Evolutionary conservation across 1,140 invertebrate genomes (phyloP), one percentile per base, ranked within the genome.

Genomic region (Hycleus phaleratus): DNA sequence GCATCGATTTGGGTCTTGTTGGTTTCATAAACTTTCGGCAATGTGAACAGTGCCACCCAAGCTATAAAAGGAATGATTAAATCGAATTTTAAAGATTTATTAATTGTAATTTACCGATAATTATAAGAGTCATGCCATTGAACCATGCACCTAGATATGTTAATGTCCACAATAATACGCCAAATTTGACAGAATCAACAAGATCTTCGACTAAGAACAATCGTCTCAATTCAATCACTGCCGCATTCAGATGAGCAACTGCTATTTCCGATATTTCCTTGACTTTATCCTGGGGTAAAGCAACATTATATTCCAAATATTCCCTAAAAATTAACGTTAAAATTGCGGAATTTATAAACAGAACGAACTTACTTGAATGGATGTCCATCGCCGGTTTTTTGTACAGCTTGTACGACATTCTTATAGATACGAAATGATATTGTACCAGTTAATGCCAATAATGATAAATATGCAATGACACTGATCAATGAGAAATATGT

Each of bases 91-190:
- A 32, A 46, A 18, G 9, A 0, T 44, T 10, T 5, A 26, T 10
- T 5, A 26, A 46, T 39, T 8, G 56, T 26, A 46, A 46, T 55
- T 59, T 57, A 95, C 92, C 88, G 70, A 97, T 82, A 69, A 97
- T 97, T 70, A 97, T 84, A 65, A 97, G 82, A 64, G 94, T 97
- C 84, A 98, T 90, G 73, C 95, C 95, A 78, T 97, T 98, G 82
- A 98, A 98, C 90, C 92, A 96, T 66, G 92, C 85, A 65, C 95
- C 95, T 66, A 98, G 81, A 74, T 97, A 98, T 26, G 95, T 98
- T 72, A 97, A 81, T 68, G 87, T 87, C 93, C 95, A 98, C 68
- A 97, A 80, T 61, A 93, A 77, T 59, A 95, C 83, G 65, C 85
- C 91, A 77, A 97, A 97, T 82, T 97, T 93, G 66, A 93, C 83